Conservation (phyloP, 1,140 invertebrate species). For the Temnothorax nylanderi region DNA sequence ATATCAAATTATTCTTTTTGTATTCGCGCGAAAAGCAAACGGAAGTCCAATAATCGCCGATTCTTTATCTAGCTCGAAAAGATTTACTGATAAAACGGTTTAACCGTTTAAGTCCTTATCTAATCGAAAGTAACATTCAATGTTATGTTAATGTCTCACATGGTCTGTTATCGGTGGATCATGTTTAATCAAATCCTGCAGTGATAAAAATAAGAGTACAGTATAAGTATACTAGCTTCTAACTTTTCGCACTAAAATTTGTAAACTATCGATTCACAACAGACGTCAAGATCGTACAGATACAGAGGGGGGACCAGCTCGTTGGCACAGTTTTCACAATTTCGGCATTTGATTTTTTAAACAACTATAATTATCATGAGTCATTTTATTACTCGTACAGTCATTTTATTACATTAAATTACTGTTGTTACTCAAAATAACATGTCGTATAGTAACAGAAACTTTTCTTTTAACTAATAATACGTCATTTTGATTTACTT, state of each 20-base stretch:
- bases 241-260: neutral
- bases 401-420: no score
- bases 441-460: no score
- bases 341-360: no score
- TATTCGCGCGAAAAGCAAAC: neutral
- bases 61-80: neutral
- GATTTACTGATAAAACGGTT: slow-evolving; percentile 14
- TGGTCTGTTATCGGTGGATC: neutral
- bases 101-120: neutral
- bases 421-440: no score
- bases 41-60: neutral
- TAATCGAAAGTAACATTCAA: neutral
- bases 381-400: no score
- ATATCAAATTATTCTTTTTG: slow-evolving; percentile 26
- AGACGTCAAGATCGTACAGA: neutral
- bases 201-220: neutral
- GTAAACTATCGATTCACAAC: neutral
- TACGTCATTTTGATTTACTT: no score
- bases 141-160: neutral
- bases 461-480: no score
- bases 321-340: no score
- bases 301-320: no score
- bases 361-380: no score
- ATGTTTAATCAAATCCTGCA: neutral
- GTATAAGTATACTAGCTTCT: neutral